Evolutionary conservation across 2,113 vertebrate species (phyloP).

Genomic region (Procavia capensis): DNA sequence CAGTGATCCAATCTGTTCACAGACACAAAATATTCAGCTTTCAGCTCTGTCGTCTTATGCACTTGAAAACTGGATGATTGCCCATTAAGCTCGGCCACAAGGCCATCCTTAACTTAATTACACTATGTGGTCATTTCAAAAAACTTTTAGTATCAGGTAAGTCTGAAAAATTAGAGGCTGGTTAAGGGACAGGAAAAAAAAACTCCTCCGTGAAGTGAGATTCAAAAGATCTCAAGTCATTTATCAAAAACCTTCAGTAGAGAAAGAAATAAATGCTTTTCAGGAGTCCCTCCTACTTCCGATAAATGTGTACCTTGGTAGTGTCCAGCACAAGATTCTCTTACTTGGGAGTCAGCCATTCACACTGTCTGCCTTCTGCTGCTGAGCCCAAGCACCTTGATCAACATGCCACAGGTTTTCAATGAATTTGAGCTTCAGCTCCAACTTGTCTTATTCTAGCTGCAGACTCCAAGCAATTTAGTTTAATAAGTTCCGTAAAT

Average conservation of each 20-base stretch:
- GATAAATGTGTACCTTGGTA: not conserved
- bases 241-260: not conserved
- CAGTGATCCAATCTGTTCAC: constrained; percentile 48
- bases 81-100: constrained; percentile 16
- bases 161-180: not conserved
- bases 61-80: constrained; percentile 68
- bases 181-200: not conserved
- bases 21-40: constrained; percentile 41
- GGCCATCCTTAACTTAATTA: constrained; percentile 59
- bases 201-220: not conserved
- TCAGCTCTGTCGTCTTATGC: constrained; percentile 70
- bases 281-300: not conserved
- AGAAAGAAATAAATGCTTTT: not conserved
- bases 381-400: not conserved
- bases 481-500: not conserved
- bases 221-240: not conserved
- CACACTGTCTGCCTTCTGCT: not conserved
- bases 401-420: not conserved
- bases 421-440: not conserved
- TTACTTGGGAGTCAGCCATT: not conserved
- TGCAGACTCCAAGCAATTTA: constrained; percentile 17
- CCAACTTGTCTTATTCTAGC: not conserved
- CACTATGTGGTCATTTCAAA: constrained; percentile 28
- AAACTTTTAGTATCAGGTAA: constrained; percentile 53
- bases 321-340: not conserved